Evolutionary conservation across 2,797 vertebrate genomes (phyloP), one percentile per base, ranked within the genome.

Genomic region (Gallinago nigripennis): DNA sequence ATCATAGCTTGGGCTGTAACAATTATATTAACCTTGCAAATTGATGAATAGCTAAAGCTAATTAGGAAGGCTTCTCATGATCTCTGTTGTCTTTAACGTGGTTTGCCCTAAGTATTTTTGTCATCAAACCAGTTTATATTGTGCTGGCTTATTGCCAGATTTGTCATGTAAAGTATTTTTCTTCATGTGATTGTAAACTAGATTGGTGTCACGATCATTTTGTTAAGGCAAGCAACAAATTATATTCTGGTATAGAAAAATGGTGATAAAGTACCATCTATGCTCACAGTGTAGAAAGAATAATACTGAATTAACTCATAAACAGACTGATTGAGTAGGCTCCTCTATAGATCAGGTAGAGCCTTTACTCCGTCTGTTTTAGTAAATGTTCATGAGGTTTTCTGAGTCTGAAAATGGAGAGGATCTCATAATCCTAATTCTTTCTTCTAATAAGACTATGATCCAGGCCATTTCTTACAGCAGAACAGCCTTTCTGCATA

Each of bases 401-500:
- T 83, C 7, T 79, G 43, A 77, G 33, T 51, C 56, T 82, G 85
- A 68, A 94, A 82, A 60, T 28, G 6, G 54, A 88, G 57, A 58
- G 9, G 11, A 57, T 87, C 10, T 75, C 30, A 7, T 18, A 91
- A 77, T 25, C 19, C 50, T 63, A 35, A 65, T 68, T 91, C 30
- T 82, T 89, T 82, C 35, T 92, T 77, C 41, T 82, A 48, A 17
- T 15, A 58, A 45, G 69, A 39, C 39, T 64, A 12, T 35, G 82
- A 95, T 95, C 64, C 79, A 92, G 91, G 68, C 71, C 8, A 0
- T 57, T 85, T 82, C 88, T 94, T 93, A 30, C 28, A 85, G 71
- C 68, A 82, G 80, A 92, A 48, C 92, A 80, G 75, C 65, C 46
- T 90, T 92, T 93, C 84, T 93, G 69, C 86, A 65, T 5, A 87